A percentile compares a stretch with the other conserved stretches of the same genome.
Evolutionary conservation across 2,113 vertebrate genomes (phyloP).

Genomic region (Sapayoa aenigma): DNA sequence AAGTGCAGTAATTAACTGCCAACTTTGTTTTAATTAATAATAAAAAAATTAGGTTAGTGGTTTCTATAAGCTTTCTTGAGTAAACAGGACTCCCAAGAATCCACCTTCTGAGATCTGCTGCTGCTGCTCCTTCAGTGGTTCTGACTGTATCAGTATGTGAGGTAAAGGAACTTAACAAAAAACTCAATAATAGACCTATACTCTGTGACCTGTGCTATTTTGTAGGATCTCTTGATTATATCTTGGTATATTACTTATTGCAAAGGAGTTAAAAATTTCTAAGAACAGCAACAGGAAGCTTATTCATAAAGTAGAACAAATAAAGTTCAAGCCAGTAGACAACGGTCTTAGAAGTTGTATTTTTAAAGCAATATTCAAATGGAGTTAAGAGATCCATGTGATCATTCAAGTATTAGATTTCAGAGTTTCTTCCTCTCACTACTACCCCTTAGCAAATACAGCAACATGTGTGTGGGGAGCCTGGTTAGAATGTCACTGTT

Average conservation of each 20-base stretch:
- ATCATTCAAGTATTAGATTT: neutral
- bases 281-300: neutral
- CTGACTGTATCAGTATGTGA: neutral
- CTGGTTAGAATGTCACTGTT: neutral
- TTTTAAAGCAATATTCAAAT: neutral
- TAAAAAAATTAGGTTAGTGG: neutral
- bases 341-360: neutral
- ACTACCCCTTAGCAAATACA: neutral
- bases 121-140: neutral
- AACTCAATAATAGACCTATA: neutral
- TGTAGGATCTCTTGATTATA: neutral
- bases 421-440: neutral
- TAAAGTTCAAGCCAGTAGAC: neutral
- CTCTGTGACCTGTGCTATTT: neutral
- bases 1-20: neutral
- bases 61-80: neutral
- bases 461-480: neutral
- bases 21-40: neutral
- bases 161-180: neutral
- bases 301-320: neutral
- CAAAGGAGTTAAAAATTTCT: neutral
- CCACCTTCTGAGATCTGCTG: neutral
- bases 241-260: neutral
- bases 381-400: neutral
- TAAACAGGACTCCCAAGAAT: constrained; percentile 29